Evolutionary conservation across 2,888 invertebrate species (phyloP), one percentile per base, ranked within the genome.

Genomic region (Mellilla xanthometata): DNA sequence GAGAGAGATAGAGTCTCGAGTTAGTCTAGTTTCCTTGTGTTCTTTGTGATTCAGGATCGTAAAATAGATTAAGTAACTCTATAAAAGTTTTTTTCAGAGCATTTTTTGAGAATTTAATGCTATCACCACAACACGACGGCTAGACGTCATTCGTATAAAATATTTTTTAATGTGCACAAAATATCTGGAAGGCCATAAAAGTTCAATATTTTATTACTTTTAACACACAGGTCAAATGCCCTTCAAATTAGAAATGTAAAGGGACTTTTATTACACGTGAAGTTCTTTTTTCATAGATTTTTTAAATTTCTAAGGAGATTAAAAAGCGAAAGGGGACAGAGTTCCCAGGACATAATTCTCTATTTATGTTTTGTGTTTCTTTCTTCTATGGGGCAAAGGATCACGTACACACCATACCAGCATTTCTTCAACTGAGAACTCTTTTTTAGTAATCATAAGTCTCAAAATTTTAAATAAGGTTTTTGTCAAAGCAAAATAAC

Each of bases 261-360:
- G 24, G n/a, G n/a, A 57, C 60, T 41, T 72, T 77, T 74, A 71
- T 69, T 57, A 62, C 58, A 36, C 36, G 46, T 51, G 70, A 76
- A 80, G 76, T 72, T 55, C 47, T 52, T 61, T 65, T 67, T 70
- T 61, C 61, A 65, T 63, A 69, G 57, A 64, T 60, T 72, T 73
- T 68, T 57, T 24, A 19, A 24, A 5, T 1, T 24, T 24, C 8
- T 7, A 24, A 7, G 1, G n/a, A 8, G 24, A 19, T n/a, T 4
- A 24, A 24, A 49, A 47, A 48, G 46, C 61, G 54, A 69, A 67
- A 74, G 72, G 73, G 74, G 70, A 74, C 54, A 50, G 32, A 44
- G 73, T 83, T 85, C 81, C 80, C 84, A 84, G 80, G 73, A 67
- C 75, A 77, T 81, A 75, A 81, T 67, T 79, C 73, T 73, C 66